phyloP scores from a whole-genome alignment of 2,797 vertebrate species.

The Thalassophryne amazonica region DNA sequence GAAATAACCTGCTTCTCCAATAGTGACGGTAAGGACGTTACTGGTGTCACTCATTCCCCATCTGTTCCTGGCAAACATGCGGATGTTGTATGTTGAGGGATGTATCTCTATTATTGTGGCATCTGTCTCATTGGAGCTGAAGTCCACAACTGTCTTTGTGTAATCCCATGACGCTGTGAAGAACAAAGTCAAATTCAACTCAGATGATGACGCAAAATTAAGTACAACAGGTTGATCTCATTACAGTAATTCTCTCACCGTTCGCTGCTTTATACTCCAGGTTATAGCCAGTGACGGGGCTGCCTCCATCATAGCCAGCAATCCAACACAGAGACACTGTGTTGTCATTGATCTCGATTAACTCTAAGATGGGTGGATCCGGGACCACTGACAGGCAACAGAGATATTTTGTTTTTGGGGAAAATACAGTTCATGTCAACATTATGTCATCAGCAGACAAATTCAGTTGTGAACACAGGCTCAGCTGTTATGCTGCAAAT shows the following conservation, averaged over 20 bases:
- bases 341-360: conserved; percentile 43
- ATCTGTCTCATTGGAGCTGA: conserved; percentile 43
- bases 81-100: conserved; percentile 64
- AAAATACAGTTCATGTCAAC: not conserved
- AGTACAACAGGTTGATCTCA: not conserved
- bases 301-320: conserved; percentile 47
- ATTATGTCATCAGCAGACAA: not conserved
- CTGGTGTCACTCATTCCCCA: conserved; percentile 55
- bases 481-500: too few species aligned
- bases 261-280: conserved; percentile 64
- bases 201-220: too few species aligned
- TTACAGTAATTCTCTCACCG: conserved; percentile 25
- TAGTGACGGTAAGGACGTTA: conserved; percentile 63
- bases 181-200: not conserved
- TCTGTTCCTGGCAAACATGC: conserved; percentile 64
- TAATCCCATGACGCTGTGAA: conserved; percentile 60
- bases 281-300: conserved; percentile 48
- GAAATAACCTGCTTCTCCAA: conserved; percentile 42
- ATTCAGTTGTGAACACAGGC: not conserved
- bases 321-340: conserved; percentile 57
- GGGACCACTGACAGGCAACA: conserved; percentile 36
- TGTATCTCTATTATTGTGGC: conserved; percentile 63
- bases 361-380: conserved; percentile 49
- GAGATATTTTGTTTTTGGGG: not conserved
- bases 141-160: conserved; percentile 43